Conservation (phyloP, 2,888 invertebrate species). For the Erebia palarica region DNA sequence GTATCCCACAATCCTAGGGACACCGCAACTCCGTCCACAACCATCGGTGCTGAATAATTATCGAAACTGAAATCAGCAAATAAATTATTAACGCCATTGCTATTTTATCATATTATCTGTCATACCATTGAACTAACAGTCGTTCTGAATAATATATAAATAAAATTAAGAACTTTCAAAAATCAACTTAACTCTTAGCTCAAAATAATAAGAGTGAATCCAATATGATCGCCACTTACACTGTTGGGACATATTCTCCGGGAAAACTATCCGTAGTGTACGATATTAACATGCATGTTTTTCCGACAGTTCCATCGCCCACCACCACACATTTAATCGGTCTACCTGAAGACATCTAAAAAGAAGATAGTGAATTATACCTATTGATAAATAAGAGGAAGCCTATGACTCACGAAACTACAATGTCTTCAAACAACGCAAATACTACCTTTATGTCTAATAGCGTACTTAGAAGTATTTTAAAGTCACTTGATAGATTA, state of each 20-base stretch:
- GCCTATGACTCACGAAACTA: constrained; percentile 72
- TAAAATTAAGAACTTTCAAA: background rate
- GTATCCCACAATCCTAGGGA: constrained; percentile 99
- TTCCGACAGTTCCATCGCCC: constrained; percentile 96
- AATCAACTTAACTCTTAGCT: background rate
- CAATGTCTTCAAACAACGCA: constrained; percentile 44
- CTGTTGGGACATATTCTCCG: constrained; percentile 96
- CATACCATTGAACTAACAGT: background rate
- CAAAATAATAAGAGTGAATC: constrained; percentile 16
- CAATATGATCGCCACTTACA: constrained; percentile 84
- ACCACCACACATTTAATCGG: constrained; percentile 96
- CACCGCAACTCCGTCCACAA: constrained; percentile 98
- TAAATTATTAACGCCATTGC: background rate
- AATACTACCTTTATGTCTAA: constrained; percentile 31
- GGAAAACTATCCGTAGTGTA: constrained; percentile 97
- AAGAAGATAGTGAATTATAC: constrained; percentile 47
- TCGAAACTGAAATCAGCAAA: constrained; percentile 86
- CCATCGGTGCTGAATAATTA: constrained; percentile 99
- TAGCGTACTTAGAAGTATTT: constrained; percentile 27
- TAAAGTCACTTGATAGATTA: constrained; percentile 18
- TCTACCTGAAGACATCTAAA: constrained; percentile 93
- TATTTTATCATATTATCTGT: background rate
- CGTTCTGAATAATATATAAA: background rate
- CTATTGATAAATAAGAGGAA: constrained; percentile 62
- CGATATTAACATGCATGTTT: constrained; percentile 96